Base-by-base conservation (phyloP, 1,140 invertebrate species). In the Calephelis virginiensis region DNA sequence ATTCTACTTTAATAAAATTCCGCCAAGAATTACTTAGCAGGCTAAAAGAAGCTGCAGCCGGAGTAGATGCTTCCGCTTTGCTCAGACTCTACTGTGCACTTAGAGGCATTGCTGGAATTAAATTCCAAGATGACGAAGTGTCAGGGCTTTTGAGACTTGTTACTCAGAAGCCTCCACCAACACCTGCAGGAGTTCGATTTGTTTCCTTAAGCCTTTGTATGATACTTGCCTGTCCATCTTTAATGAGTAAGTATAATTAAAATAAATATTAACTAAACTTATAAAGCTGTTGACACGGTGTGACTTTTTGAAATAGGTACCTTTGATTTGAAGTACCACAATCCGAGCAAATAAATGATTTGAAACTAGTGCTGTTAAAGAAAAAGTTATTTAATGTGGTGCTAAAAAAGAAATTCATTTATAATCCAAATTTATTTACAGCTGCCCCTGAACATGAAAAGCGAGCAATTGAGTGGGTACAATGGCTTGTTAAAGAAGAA, bases 171-270 rank as follows among this genome's bases (percentile, higher is more conserved):
- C 97, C 98, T 5, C 96, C 96, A n/a, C 95, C 96, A 2, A 97
- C 95, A 45, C 94, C 96, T 47, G 96, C 97, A 56, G 98, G 98
- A 5, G 96, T 98, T 4, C 91, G 97, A 80, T 99, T 99, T 89
- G 97, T 98, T 0, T 98, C 97, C 0, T 92, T 99, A 49, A 97
- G 96, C 12, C 92, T 99, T 0, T 99, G 97, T 84, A 98, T 98
- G 95, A 93, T 99, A 0, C 96, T 99, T 49, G 97, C 97, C 0
- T 99, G 97, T 90, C 97, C 98, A 7, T 96, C 97, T 8, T 83
- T 99, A 6, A 95, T 99, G 60, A 93, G 93, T 91, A 64, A 64
- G 63, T 45, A 11, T 28, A 43, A 43, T 8, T 28, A 28, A 28
- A 28, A 3, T 28, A 28, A 28, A 28, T 3, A 28, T 1, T 28